Conservation (phyloP, 1,140 invertebrate species). For the Halyomorpha halys region DNA sequence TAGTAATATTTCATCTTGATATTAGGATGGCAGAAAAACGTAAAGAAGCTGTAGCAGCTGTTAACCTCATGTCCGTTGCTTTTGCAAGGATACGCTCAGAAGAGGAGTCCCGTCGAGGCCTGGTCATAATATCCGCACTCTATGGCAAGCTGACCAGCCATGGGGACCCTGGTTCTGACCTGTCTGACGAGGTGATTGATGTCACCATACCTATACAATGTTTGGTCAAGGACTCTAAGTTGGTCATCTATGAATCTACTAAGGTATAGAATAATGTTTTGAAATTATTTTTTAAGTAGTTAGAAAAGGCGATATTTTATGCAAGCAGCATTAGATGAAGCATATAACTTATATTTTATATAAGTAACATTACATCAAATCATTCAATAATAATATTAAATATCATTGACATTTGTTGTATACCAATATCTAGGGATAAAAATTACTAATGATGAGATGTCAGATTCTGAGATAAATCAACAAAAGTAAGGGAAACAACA, state of each 20-base stretch:
- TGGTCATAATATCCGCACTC: slow-evolving; percentile 76
- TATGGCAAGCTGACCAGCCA: slow-evolving; percentile 55
- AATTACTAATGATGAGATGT: no score
- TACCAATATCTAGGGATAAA: no score
- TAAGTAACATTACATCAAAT: no score
- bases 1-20: neutral
- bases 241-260: slow-evolving; percentile 71
- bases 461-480: no score
- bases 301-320: no score
- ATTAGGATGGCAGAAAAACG: slow-evolving; percentile 62
- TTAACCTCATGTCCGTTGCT: slow-evolving; percentile 78
- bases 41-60: slow-evolving; percentile 69
- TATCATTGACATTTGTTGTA: no score
- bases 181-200: slow-evolving; percentile 61
- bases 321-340: no score
- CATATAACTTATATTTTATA: no score
- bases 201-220: slow-evolving; percentile 90
- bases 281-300: no score
- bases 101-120: slow-evolving; percentile 64
- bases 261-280: no score
- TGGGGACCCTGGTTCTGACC: neutral
- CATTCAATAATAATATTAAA: no score
- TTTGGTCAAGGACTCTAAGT: slow-evolving; percentile 79
- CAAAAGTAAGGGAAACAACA: no score
- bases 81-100: slow-evolving; percentile 62